A percentile compares a stretch with the other conserved stretches of the same genome.
These are phyloP conservation scores for Megaptera novaeangliae DNA, from an alignment of 2,113 vertebrate species.

Conservation along the genomic window DNA sequence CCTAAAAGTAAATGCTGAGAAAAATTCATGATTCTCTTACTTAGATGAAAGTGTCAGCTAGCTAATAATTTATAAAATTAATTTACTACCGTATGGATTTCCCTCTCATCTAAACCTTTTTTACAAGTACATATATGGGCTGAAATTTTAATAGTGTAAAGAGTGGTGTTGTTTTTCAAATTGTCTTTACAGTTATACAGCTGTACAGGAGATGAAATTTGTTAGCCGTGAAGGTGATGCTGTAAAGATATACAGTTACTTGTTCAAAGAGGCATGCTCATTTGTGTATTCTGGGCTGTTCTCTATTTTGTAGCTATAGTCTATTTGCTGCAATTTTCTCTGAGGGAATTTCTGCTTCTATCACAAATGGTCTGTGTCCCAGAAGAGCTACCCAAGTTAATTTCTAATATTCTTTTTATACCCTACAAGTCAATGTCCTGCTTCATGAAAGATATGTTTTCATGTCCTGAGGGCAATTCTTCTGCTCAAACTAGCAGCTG, in stretches of 20 bases:
- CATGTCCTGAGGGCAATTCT: background rate
- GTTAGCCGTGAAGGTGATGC: constrained; percentile 28
- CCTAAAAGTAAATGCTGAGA: constrained; percentile 45
- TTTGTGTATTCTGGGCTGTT: background rate
- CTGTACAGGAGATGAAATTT: constrained; percentile 9
- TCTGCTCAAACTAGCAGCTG: background rate
- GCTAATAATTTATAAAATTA: constrained; percentile 54
- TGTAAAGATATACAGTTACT: background rate
- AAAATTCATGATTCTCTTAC: constrained; percentile 31
- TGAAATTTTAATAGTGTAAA: constrained; percentile 28
- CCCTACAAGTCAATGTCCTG: background rate
- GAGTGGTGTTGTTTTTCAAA: background rate
- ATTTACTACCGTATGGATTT: constrained; percentile 27
- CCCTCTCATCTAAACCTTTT: background rate
- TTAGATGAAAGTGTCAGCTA: constrained; percentile 28
- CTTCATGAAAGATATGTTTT: background rate
- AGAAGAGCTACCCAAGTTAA: background rate
- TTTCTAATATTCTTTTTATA: background rate
- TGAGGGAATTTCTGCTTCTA: constrained; percentile 2
- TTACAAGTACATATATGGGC: background rate
- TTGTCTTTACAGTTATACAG: background rate
- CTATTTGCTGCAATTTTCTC: background rate
- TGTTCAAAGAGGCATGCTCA: background rate
- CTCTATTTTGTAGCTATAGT: background rate
- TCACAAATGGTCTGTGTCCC: background rate